Evolutionary conservation across 2,888 invertebrate genomes (phyloP).

Genomic region (Andricus quercusramuli): DNA sequence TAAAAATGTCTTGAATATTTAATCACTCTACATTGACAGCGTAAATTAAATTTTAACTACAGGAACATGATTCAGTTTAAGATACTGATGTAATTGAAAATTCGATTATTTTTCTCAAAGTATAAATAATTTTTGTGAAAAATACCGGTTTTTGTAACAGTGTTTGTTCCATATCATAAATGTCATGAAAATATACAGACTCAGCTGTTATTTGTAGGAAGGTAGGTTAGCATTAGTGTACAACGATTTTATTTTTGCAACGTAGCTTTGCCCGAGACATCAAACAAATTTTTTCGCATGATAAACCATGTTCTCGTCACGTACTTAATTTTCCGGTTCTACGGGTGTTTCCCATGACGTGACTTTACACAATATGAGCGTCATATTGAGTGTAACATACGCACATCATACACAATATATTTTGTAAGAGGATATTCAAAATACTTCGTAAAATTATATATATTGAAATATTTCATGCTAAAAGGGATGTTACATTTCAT

Average conservation of each 20-base stretch:
- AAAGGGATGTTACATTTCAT: not conserved
- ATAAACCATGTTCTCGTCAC: not conserved
- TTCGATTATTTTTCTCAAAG: no score
- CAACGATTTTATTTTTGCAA: not conserved
- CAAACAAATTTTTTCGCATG: slow-evolving; percentile 1
- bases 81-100: no score
- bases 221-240: not conserved
- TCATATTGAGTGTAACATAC: not conserved
- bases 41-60: no score
- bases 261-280: not conserved
- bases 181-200: not conserved
- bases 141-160: no score
- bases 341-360: not conserved
- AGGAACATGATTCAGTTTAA: no score
- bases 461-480: not conserved
- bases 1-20: no score
- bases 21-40: no score
- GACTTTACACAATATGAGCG: not conserved
- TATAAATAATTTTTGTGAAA: no score
- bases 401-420: not conserved
- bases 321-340: not conserved
- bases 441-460: not conserved
- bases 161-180: no score
- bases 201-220: not conserved
- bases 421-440: not conserved